Evolutionary conservation across 2,797 vertebrate genomes (phyloP).

Genomic region (Lacerta agilis): DNA sequence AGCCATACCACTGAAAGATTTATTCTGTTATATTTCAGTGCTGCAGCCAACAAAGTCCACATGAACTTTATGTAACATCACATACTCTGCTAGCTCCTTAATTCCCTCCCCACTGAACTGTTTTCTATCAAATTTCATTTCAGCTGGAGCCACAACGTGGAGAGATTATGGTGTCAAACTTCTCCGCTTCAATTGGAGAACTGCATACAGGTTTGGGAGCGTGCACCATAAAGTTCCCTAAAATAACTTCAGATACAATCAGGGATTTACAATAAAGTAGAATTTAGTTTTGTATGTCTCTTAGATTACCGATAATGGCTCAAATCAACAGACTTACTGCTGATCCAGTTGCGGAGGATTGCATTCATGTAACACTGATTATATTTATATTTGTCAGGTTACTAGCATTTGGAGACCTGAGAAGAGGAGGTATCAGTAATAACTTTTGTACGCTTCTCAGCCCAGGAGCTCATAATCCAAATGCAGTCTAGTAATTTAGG

Average conservation of each 20-base stretch:
- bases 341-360: not conserved
- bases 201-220: conserved; percentile 51
- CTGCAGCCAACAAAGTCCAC: conserved; percentile 44
- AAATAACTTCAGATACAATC: conserved; percentile 62
- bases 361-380: conserved; percentile 2
- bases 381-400: conserved; percentile 31
- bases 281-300: conserved; percentile 34
- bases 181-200: conserved; percentile 53
- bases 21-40: conserved; percentile 39
- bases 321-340: conserved; percentile 12
- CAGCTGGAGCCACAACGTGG: conserved; percentile 35
- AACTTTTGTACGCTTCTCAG: not conserved
- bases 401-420: conserved; percentile 34
- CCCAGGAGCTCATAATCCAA: conserved; percentile 34
- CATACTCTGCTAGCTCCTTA: conserved; percentile 24
- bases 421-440: conserved; percentile 2
- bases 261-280: conserved; percentile 67
- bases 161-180: conserved; percentile 62
- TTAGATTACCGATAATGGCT: conserved; percentile 46
- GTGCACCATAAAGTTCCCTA: conserved; percentile 59
- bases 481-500: conserved; percentile 16
- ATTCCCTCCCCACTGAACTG: conserved; percentile 49
- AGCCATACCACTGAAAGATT: conserved; percentile 51
- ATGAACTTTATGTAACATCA: conserved; percentile 54
- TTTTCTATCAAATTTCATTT: conserved; percentile 66